A percentile compares a stretch with the other conserved stretches of the same genome.
Evolutionary conservation across 2,888 invertebrate genomes (phyloP).

Genomic region (Nebria salina): DNA sequence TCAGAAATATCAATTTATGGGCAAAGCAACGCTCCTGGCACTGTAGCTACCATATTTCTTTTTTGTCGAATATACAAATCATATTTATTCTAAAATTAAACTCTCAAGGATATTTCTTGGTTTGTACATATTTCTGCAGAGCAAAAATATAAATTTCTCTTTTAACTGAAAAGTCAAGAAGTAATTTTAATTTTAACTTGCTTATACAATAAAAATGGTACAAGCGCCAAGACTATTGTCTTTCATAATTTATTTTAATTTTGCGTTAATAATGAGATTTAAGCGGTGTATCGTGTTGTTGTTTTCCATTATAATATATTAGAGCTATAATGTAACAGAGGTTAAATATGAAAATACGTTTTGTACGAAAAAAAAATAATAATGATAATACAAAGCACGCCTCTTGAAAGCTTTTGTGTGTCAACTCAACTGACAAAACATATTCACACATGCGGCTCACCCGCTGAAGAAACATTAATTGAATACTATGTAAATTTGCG

Average conservation of each 20-base stretch:
- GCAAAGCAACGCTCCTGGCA: not conserved
- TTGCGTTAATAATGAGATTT: not conserved
- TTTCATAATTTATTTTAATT: not conserved
- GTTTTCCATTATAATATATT: not conserved
- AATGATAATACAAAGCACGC: not conserved
- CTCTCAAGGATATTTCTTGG: too few relatives aligned
- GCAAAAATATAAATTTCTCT: too few relatives aligned
- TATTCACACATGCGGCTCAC: not conserved
- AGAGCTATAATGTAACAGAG: not conserved
- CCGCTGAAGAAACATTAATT: not conserved
- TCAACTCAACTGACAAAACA: not conserved
- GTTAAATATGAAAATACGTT: not conserved
- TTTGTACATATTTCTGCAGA: too few relatives aligned
- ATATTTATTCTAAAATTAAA: too few relatives aligned
- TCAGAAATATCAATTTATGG: not conserved
- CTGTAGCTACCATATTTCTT: not conserved
- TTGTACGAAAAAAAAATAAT: not conserved
- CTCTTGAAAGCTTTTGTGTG: not conserved
- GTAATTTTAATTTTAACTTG: too few relatives aligned
- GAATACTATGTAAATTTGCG: not conserved
- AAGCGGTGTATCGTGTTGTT: not conserved
- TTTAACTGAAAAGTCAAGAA: too few relatives aligned
- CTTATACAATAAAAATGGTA: too few relatives aligned
- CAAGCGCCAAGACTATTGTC: too few relatives aligned
- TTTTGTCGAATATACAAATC: too few relatives aligned